Evolutionary conservation across 2,888 invertebrate species (phyloP).

Genomic region (Cephus pygmeus): DNA sequence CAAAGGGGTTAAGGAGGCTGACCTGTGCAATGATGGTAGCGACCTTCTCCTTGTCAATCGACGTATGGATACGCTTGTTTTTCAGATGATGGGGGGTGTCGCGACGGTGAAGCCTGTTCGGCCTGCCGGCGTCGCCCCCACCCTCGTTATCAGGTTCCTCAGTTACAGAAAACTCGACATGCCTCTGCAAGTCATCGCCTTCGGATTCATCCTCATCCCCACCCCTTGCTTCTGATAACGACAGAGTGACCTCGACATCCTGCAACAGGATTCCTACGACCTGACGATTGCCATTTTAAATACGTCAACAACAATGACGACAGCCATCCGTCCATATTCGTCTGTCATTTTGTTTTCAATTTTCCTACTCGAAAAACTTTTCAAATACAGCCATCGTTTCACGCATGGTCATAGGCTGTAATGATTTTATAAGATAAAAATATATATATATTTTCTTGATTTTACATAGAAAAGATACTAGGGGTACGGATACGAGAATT

Average conservation of each 20-base stretch:
- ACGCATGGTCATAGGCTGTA: neutral
- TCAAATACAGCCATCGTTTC: neutral
- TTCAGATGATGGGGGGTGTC: constrained; percentile 99
- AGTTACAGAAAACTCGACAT: constrained; percentile 61
- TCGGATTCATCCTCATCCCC: constrained; percentile 72
- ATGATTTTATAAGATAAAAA: neutral
- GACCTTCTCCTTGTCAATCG: constrained; percentile 77
- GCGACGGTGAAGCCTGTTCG: constrained; percentile 83
- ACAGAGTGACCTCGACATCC: constrained; percentile 65
- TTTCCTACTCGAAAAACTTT: neutral
- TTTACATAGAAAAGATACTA: neutral
- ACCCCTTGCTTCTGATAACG: constrained; percentile 72
- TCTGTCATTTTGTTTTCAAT: neutral
- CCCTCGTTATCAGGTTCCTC: constrained; percentile 66
- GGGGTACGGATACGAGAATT: neutral
- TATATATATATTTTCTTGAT: neutral
- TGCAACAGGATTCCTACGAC: constrained; percentile 38
- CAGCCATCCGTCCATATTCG: neutral
- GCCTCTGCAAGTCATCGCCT: constrained; percentile 71
- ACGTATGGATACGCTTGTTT: constrained; percentile 89
- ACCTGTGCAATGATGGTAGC: constrained; percentile 79
- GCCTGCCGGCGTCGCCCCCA: constrained; percentile 68
- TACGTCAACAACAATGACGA: neutral
- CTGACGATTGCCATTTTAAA: neutral
- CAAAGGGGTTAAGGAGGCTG: constrained; percentile 43